Percentiles rank a stretch among this genome's conserved stretches.
Evolutionary conservation across 2,113 vertebrate species (phyloP).

Genomic region (Pterocles orientalis): DNA sequence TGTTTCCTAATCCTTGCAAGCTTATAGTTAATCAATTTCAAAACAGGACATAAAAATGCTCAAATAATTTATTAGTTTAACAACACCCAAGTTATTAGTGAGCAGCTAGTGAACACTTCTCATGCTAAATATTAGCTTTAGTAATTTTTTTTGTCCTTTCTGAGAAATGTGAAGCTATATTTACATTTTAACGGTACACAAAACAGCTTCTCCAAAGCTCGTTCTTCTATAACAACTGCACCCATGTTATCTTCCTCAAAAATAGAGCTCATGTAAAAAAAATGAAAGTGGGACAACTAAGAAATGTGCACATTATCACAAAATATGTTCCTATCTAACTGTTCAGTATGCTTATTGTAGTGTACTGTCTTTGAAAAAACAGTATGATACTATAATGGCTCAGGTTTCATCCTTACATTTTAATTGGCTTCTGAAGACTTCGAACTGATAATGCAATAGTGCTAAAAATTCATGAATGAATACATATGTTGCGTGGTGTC

Average conservation of each 20-base stretch:
- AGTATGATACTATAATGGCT: not conserved
- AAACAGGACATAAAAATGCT: slow-evolving; percentile 30
- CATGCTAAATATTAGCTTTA: not conserved
- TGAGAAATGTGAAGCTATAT: not conserved
- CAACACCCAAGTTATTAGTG: not conserved
- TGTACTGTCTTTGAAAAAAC: not conserved
- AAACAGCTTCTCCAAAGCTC: not conserved
- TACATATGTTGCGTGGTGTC: not conserved
- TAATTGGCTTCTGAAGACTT: not conserved
- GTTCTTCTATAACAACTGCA: not conserved
- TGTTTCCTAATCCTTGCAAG: not conserved
- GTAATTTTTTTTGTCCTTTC: not conserved
- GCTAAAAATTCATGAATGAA: not conserved
- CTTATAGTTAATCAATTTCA: slow-evolving; percentile 16
- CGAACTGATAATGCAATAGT: not conserved
- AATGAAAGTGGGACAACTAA: not conserved
- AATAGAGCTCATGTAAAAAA: not conserved
- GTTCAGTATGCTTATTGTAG: not conserved
- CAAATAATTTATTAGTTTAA: slow-evolving; percentile 30
- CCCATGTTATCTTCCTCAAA: not conserved
- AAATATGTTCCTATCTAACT: not conserved
- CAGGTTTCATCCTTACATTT: not conserved
- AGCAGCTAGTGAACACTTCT: not conserved
- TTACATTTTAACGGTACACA: not conserved
- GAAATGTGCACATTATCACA: not conserved